Evolutionary conservation across 2,797 vertebrate genomes (phyloP).

Genomic region (Tympanoctomys barrerae): DNA sequence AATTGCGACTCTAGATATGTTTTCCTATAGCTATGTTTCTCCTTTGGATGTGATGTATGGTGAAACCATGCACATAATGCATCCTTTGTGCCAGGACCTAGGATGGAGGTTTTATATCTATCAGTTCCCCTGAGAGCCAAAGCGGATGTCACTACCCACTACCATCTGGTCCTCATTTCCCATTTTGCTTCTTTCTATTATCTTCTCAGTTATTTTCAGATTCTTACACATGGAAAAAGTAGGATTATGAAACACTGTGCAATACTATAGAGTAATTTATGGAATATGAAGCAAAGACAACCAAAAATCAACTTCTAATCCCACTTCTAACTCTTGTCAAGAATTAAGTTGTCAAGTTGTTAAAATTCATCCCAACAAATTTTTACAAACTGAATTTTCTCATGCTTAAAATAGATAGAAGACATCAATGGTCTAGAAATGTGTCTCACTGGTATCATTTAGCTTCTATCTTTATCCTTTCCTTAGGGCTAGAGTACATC

Average conservation of each 20-base stretch:
- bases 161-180: neutral
- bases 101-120: neutral
- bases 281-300: neutral
- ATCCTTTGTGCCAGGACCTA: neutral
- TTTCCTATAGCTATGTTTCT: neutral
- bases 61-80: accelerated
- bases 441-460: too few species aligned
- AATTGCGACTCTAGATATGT: neutral
- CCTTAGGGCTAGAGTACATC: too few species aligned
- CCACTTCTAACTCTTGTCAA: neutral
- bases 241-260: neutral
- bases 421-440: too few species aligned
- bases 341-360: neutral
- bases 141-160: neutral
- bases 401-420: neutral
- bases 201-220: neutral
- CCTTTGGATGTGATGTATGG: neutral
- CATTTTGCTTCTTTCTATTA: neutral
- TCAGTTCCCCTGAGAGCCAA: neutral
- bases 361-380: neutral
- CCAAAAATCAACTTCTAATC: neutral
- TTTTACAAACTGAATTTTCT: neutral
- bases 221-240: neutral
- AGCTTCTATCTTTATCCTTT: too few species aligned
- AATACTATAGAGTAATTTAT: neutral